These are phyloP conservation scores for Menidia menidia DNA, from an alignment of 2,797 vertebrate species.

Conservation along the genomic window DNA sequence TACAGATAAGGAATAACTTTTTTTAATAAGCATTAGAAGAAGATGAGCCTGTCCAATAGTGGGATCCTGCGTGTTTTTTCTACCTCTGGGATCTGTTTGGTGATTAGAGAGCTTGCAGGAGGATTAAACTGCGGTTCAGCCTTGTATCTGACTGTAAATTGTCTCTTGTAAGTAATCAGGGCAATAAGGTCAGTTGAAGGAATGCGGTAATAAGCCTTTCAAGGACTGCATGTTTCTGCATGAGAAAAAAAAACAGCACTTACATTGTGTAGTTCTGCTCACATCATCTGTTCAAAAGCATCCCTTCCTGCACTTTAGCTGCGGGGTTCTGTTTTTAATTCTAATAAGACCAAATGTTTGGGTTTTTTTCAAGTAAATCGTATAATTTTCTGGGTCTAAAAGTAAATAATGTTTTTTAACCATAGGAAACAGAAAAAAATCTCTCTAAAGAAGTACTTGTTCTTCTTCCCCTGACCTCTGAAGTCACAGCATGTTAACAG, in stretches of 20 bases:
- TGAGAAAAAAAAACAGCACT: slow-evolving; percentile 15
- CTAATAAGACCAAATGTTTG: neutral
- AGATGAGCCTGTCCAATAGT: slow-evolving; percentile 26
- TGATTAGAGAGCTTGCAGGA: slow-evolving; percentile 45
- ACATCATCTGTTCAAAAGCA: slow-evolving; percentile 15
- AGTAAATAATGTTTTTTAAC: no score
- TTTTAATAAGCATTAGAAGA: neutral
- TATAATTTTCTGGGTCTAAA: no score
- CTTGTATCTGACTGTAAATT: slow-evolving; percentile 54
- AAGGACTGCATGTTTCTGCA: slow-evolving; percentile 7
- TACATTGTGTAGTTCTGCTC: neutral
- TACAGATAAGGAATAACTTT: no score
- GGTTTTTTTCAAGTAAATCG: no score
- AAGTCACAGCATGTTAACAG: slow-evolving; percentile 30
- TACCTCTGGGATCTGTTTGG: slow-evolving; percentile 46
- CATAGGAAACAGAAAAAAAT: no score
- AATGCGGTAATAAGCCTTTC: slow-evolving; percentile 44
- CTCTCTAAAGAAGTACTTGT: slow-evolving; percentile 17
- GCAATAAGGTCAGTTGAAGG: slow-evolving; percentile 42
- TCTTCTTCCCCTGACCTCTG: slow-evolving; percentile 20
- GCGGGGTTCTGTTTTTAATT: neutral
- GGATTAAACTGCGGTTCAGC: slow-evolving; percentile 49
- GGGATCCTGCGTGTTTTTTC: slow-evolving; percentile 45
- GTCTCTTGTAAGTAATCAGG: slow-evolving; percentile 47
- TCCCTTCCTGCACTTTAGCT: neutral